A percentile compares a stretch with the other conserved stretches of the same genome.
phyloP scores from a whole-genome alignment of 2,888 invertebrate genomes.

The Caenorhabditis becei region DNA sequence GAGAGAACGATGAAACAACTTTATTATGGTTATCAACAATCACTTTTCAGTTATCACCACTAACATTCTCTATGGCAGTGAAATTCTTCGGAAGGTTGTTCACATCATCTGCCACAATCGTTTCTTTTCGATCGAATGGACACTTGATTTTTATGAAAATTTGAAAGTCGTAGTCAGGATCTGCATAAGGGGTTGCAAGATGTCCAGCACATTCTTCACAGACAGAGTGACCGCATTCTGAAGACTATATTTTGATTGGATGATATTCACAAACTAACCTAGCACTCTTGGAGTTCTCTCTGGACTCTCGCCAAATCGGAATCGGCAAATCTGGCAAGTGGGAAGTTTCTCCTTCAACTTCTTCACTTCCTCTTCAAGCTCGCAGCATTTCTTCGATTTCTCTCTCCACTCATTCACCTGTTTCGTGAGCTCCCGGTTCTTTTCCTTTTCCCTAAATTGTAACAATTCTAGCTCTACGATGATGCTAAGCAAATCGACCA shows the following conservation, averaged over 20 bases:
- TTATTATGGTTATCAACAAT: too few relatives aligned
- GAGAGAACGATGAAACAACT: too few relatives aligned
- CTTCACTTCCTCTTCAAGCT: too few relatives aligned
- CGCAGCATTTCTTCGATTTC: too few relatives aligned
- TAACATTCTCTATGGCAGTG: neutral
- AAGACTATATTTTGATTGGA: neutral
- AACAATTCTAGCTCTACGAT: too few relatives aligned
- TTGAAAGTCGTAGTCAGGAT: too few relatives aligned
- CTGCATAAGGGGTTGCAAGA: neutral
- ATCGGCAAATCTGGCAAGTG: neutral
- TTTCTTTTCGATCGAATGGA: neutral
- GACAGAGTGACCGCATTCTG: neutral
- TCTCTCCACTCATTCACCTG: too few relatives aligned
- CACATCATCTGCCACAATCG: neutral
- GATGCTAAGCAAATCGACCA: too few relatives aligned
- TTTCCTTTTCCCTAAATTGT: too few relatives aligned
- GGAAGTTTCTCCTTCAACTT: neutral
- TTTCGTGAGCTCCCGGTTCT: too few relatives aligned
- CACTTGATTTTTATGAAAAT: neutral
- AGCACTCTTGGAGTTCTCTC: neutral
- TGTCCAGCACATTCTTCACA: neutral
- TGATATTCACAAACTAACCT: neutral
- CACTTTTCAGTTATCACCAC: too few relatives aligned
- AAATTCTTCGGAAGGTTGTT: neutral
- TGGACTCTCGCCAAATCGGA: neutral